Conservation (phyloP, 2,113 vertebrate species). For the Ornithorhynchus anatinus region DNA sequence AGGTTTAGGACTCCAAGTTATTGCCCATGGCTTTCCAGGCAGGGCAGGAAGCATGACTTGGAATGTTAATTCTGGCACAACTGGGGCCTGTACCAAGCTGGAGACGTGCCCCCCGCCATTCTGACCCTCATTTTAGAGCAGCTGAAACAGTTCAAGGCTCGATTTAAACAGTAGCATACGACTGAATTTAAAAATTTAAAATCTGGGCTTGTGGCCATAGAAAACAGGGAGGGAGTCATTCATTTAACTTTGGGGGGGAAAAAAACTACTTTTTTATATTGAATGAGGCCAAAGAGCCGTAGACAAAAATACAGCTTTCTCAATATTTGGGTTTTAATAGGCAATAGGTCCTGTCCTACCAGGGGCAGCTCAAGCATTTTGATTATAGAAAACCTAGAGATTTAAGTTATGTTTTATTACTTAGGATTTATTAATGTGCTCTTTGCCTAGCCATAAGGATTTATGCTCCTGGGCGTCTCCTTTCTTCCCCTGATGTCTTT, state of each 20-base stretch:
- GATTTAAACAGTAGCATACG: conserved; percentile 51
- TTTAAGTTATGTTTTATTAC: neutral
- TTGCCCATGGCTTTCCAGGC: neutral
- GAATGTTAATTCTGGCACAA: neutral
- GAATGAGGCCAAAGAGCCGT: conserved; percentile 6
- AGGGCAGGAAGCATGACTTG: neutral
- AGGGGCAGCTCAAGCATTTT: neutral
- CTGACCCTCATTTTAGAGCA: conserved; percentile 12
- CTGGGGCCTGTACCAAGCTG: neutral
- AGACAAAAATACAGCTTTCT: neutral
- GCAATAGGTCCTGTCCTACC: neutral
- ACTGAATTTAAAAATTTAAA: conserved; percentile 40
- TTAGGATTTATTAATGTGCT: conserved; percentile 3
- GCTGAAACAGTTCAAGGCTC: conserved; percentile 29
- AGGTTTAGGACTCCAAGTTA: no score
- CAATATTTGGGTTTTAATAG: neutral
- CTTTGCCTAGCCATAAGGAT: conserved; percentile 23
- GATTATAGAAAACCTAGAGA: neutral
- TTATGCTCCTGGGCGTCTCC: conserved; percentile 7
- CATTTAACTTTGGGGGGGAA: conserved; percentile 54
- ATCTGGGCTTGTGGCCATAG: conserved; percentile 58
- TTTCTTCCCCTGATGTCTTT: conserved; percentile 3
- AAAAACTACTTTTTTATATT: conserved; percentile 32
- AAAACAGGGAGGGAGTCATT: conserved; percentile 55
- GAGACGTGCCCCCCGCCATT: neutral